Evolutionary conservation across 2,797 vertebrate species (phyloP), one percentile per base, ranked within the genome.

Genomic region (Euthynnus affinis): DNA sequence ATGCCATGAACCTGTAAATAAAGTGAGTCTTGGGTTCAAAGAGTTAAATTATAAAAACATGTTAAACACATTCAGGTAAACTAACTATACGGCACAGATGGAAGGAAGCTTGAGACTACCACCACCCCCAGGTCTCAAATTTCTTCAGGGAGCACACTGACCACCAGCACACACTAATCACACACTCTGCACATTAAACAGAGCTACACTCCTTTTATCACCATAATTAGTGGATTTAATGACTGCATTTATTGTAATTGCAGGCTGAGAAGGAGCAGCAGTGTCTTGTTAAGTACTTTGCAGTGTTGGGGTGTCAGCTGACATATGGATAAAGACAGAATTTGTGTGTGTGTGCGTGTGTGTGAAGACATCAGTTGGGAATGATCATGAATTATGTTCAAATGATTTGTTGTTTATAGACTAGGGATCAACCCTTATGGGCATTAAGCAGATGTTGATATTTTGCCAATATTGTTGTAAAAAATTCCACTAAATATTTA

Each of bases 191-290:
- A 69, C 34, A 74, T 74, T 66, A 55, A 67, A 60, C 64, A 40
- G 66, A 73, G 60, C 70, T 17, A 37, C 44, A 51, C 49, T 51
- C 56, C 51, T 72, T 74, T 71, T 77, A 57, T 83, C 58, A 64
- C 61, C n/a, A 48, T 81, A 70, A 83, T 88, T 83, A 77, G 68
- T 69, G 29, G 77, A 81, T 83, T 83, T 74, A 74, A 83, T 84
- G 61, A 74, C 67, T 49, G 60, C 64, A 82, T 87, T 80, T 80
- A 82, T 86, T 71, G 73, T 82, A 84, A 86, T 71, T 82, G 65
- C 73, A 71, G 75, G 40, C 66, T 55, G 55, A 44, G 29, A 73
- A 82, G 22, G 51, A 61, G 55, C 48, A 64, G 0, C 13, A 53
- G 52, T 73, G 46, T 71, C 60, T 55, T 25, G 42, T 23, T 56